These are phyloP conservation scores for Darevskia mixta DNA, from an alignment of 2,797 vertebrate species.

Conservation along the genomic window DNA sequence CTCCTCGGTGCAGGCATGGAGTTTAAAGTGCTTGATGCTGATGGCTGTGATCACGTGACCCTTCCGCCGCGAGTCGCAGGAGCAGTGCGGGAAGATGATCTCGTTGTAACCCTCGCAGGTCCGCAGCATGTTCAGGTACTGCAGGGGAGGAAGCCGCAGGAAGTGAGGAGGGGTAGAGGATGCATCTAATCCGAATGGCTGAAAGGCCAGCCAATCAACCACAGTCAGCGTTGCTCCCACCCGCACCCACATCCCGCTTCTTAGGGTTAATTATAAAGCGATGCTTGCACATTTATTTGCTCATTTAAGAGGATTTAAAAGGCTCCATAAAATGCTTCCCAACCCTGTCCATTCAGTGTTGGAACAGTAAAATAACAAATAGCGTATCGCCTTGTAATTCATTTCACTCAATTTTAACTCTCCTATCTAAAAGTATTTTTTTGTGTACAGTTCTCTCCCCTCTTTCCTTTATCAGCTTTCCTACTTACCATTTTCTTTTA, in stretches of 20 bases:
- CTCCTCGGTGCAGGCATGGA: conserved; percentile 95
- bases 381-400: too few relatives aligned
- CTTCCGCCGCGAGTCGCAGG: conserved; percentile 94
- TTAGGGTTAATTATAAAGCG: background rate
- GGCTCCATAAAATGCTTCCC: too few relatives aligned
- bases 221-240: background rate
- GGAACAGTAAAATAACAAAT: too few relatives aligned
- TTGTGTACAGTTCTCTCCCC: too few relatives aligned
- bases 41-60: conserved; percentile 95
- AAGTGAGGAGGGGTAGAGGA: accelerated
- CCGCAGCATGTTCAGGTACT: conserved; percentile 92
- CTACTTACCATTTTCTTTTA: too few relatives aligned
- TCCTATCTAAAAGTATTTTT: too few relatives aligned
- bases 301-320: background rate
- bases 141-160: background rate
- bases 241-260: background rate
- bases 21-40: conserved; percentile 94
- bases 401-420: too few relatives aligned
- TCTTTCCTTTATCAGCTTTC: too few relatives aligned
- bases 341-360: too few relatives aligned
- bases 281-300: background rate
- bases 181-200: too few relatives aligned
- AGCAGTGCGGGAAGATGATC: conserved; percentile 95
- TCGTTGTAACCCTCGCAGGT: conserved; percentile 95
- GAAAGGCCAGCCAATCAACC: background rate